phyloP scores from a whole-genome alignment of 2,113 vertebrate genomes.

The Dipodomys ordii region DNA sequence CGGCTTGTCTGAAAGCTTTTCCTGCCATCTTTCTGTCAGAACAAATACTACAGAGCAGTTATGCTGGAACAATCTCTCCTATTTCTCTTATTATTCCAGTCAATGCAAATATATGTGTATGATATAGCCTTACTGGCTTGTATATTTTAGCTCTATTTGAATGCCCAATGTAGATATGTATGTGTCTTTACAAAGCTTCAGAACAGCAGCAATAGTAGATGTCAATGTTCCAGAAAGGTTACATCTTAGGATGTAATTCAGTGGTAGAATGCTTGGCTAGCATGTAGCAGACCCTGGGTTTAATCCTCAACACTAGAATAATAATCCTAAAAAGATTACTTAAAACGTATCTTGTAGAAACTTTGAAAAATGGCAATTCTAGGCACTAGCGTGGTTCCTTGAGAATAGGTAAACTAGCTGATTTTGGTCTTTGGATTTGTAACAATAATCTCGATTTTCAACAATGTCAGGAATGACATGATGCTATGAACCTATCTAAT shows the following conservation, averaged over 20 bases:
- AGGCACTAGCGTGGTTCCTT: not conserved
- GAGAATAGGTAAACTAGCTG: not conserved
- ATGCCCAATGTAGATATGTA: not conserved
- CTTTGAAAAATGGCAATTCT: not conserved
- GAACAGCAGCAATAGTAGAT: not conserved
- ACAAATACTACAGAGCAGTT: not conserved
- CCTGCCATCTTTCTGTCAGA: not conserved
- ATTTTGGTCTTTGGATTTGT: not conserved
- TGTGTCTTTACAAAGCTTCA: not conserved
- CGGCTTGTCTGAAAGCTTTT: not conserved
- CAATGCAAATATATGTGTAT: not conserved
- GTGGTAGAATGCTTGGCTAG: too few relatives aligned
- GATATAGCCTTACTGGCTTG: not conserved
- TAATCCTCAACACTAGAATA: too few relatives aligned
- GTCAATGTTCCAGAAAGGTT: conserved; percentile 19
- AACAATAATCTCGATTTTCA: not conserved
- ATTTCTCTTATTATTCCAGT: not conserved
- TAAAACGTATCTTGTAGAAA: not conserved
- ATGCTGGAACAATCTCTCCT: not conserved
- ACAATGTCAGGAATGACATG: not conserved
- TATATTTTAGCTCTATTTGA: not conserved
- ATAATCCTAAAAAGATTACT: not conserved
- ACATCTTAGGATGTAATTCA: not conserved
- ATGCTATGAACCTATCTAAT: not conserved
- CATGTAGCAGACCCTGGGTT: too few relatives aligned